phyloP scores from a whole-genome alignment of 2,797 vertebrate genomes.

The Melopsittacus undulatus region DNA sequence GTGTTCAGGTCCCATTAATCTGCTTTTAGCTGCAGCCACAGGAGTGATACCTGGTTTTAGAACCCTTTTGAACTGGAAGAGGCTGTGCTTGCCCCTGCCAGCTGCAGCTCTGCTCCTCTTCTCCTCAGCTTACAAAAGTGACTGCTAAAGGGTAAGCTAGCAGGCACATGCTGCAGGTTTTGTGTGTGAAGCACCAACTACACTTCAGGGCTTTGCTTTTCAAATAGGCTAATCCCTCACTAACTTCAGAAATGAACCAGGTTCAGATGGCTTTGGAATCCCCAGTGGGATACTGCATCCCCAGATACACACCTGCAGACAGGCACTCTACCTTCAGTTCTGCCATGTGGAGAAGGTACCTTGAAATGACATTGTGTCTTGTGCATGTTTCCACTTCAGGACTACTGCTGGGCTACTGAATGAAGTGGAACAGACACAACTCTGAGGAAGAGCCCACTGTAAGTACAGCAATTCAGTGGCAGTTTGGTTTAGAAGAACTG shows the following conservation, averaged over 20 bases:
- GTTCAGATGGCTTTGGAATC: not conserved
- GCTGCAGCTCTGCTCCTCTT: not conserved
- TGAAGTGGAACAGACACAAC: not conserved
- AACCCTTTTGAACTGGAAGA: not conserved
- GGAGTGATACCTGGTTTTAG: accelerated
- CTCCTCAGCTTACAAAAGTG: not conserved
- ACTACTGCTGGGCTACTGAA: not conserved
- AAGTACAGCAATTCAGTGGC: not conserved
- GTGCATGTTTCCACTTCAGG: accelerated
- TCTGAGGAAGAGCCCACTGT: not conserved
- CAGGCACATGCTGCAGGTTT: not conserved
- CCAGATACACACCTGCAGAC: not conserved
- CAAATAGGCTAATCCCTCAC: not conserved
- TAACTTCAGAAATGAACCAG: not conserved
- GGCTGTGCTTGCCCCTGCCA: not conserved
- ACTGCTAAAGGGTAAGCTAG: not conserved
- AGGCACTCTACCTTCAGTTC: accelerated
- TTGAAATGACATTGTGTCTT: accelerated
- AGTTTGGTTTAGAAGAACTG: not conserved
- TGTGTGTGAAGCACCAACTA: not conserved
- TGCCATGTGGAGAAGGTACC: not conserved
- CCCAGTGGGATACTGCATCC: not conserved
- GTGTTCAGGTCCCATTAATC: not conserved
- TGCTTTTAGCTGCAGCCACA: not conserved
- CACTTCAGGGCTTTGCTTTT: not conserved